Evolutionary conservation across 2,888 invertebrate species (phyloP), one percentile per base, ranked within the genome.

Genomic region (Drosophila neonasuta): DNA sequence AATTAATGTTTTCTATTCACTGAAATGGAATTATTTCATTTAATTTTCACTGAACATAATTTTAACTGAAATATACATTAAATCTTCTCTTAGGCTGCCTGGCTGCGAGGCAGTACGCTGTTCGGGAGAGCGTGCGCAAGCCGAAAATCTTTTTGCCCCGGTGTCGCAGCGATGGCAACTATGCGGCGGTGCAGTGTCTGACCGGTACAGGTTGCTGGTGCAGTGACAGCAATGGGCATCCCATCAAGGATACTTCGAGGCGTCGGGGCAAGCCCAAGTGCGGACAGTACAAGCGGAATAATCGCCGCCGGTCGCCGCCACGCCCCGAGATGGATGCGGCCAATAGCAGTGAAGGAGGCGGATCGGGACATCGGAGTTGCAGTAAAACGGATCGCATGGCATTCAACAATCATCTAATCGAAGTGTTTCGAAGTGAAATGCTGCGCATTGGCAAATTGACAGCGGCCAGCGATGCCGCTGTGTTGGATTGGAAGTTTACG

Each of bases 401-500:
- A 57, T 97, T 98, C 91, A 97, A 97, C 89, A 93, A 92, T 15
- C 97, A 97, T 88, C 92, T 98, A 48, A 94, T 97, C 77, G 95
- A 95, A 80, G 95, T 95, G 62, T 97, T 98, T 89, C 94, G 94
- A 77, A 95, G 95, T 30, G 97, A 98, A 90, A 96, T 94, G 77
- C 91, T 92, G 50, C 91, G 93, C 44, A 92, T 76, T 46, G 74
- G 78, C 39, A 48, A 68, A 5, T 39, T 71, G 3, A 57, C 66
- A 9, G 95, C 32, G 10, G 54, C 44, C 9, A 44, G 52, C 44
- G 80, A 80, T 54, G 71, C 73, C 3, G 62, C 68, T 7, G 95
- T 97, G 0, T 92, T 97, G 11, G 94, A 95, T 74, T 99, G 98
- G 98, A 98, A 98, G 91, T 99, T 98, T 90, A 91, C 93, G 24